A percentile compares a stretch with the other conserved stretches of the same genome.
Conservation (phyloP, 2,888 invertebrate genomes). For the Trimorus sp. region DNA sequence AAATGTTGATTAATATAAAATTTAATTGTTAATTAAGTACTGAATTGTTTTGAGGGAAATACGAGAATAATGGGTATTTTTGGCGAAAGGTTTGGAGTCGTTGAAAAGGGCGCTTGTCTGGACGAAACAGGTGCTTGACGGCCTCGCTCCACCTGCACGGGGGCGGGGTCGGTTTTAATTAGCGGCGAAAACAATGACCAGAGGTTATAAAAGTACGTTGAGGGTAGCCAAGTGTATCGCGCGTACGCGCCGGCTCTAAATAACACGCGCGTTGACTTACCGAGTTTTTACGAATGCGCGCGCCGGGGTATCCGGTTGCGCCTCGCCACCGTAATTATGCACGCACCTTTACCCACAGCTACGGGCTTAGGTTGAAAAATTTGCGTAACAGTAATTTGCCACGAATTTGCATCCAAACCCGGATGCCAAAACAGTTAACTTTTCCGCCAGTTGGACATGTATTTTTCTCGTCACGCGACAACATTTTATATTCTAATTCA, state of each 20-base stretch:
- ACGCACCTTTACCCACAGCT: slow-evolving; percentile 48
- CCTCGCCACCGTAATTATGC: slow-evolving; percentile 57
- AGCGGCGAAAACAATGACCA: slow-evolving; percentile 67
- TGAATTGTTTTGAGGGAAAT: too few species aligned
- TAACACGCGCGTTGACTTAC: slow-evolving; percentile 40
- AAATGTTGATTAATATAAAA: too few species aligned
- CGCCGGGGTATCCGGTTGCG: slow-evolving; percentile 58
- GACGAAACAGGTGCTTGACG: slow-evolving; percentile 38
- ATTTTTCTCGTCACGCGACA: too few species aligned
- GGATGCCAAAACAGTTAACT: too few species aligned
- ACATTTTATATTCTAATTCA: too few species aligned
- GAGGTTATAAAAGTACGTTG: slow-evolving; percentile 65
- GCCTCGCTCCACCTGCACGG: slow-evolving; percentile 51
- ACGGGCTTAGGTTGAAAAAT: slow-evolving; percentile 41
- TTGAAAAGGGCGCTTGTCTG: background rate
- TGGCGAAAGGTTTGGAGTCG: background rate
- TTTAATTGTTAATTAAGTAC: too few species aligned
- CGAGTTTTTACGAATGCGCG: slow-evolving; percentile 43
- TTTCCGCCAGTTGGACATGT: too few species aligned
- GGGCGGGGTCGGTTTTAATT: slow-evolving; percentile 57
- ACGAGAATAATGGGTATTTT: too few species aligned
- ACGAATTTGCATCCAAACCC: slow-evolving; percentile 42
- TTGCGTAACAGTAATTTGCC: slow-evolving; percentile 47
- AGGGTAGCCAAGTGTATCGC: slow-evolving; percentile 61
- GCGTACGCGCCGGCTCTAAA: slow-evolving; percentile 35